Evolutionary conservation across 1,140 invertebrate species (phyloP).

Genomic region (Pachypeltis micranthus): DNA sequence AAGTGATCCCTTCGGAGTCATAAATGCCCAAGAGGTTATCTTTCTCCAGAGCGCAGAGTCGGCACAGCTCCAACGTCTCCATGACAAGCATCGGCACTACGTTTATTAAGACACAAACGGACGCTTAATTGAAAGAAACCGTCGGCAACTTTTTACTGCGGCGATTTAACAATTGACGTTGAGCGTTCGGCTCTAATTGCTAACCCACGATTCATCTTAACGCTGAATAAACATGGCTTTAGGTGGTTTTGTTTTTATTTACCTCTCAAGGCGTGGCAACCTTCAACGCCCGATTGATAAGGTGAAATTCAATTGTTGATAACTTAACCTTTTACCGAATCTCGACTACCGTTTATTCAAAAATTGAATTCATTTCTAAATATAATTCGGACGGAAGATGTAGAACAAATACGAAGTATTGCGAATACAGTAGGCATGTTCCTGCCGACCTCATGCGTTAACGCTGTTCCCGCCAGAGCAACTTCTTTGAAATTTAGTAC

Average conservation of each 20-base stretch:
- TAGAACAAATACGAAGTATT: too few relatives aligned
- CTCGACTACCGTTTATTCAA: too few relatives aligned
- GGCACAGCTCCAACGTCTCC: constrained; percentile 11
- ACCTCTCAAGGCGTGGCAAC: not conserved
- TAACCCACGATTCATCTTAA: not conserved
- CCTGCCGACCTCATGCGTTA: too few relatives aligned
- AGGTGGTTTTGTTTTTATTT: not conserved
- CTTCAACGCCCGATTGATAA: too few relatives aligned
- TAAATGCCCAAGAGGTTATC: constrained; percentile 33
- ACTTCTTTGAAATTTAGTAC: too few relatives aligned
- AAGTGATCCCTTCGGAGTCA: constrained; percentile 35
- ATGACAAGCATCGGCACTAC: not conserved
- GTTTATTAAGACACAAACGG: not conserved
- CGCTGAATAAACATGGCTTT: not conserved
- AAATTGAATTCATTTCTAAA: too few relatives aligned
- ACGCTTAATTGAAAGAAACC: not conserved
- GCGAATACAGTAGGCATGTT: too few relatives aligned
- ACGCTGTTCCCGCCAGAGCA: too few relatives aligned
- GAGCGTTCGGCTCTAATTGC: not conserved
- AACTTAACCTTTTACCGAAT: too few relatives aligned
- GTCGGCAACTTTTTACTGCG: not conserved
- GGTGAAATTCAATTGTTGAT: too few relatives aligned
- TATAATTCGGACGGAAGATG: too few relatives aligned
- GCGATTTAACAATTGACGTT: not conserved
- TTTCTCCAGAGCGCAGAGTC: constrained; percentile 22